These are phyloP conservation scores for Drosophila nr. perissopoda DNA, from an alignment of 2,888 invertebrate genomes.

Conservation along the genomic window DNA sequence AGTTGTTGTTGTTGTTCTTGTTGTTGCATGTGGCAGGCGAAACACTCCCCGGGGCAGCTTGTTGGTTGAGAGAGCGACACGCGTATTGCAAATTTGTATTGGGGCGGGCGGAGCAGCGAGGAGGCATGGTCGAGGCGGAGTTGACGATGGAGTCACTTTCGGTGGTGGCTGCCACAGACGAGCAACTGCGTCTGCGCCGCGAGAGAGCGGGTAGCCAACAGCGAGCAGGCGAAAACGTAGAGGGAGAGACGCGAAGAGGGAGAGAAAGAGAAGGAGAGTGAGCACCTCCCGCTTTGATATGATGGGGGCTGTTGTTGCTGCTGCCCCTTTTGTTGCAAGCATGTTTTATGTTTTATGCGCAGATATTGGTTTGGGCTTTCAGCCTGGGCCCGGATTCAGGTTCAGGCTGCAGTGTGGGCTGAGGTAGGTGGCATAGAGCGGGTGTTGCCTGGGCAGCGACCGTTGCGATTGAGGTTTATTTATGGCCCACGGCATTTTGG, in stretches of 20 bases:
- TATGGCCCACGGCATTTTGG: slow-evolving; percentile 78
- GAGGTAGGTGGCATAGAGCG: slow-evolving; percentile 16
- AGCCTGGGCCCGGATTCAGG: slow-evolving; percentile 1
- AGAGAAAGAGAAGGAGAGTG: neutral
- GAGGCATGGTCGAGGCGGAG: slow-evolving; percentile 58
- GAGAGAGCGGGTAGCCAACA: slow-evolving; percentile 42
- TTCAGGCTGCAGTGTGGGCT: slow-evolving; percentile 15
- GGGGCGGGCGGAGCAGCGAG: slow-evolving; percentile 13
- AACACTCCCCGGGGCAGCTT: slow-evolving; percentile 18
- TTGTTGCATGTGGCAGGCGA: slow-evolving; percentile 46
- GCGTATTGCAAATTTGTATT: slow-evolving; percentile 57
- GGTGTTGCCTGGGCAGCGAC: slow-evolving; percentile 52
- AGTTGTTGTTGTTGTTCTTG: slow-evolving; percentile 59
- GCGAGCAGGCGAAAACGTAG: neutral
- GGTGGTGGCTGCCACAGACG: slow-evolving; percentile 55
- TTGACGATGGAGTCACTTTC: slow-evolving; percentile 43
- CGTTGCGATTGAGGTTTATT: slow-evolving; percentile 75
- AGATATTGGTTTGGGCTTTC: slow-evolving; percentile 23
- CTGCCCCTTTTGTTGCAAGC: slow-evolving; percentile 45
- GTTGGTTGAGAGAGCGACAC: slow-evolving; percentile 72
- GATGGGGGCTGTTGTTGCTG: slow-evolving; percentile 7
- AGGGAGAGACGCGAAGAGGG: neutral
- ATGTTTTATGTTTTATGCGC: slow-evolving; percentile 58
- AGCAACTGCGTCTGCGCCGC: slow-evolving; percentile 69
- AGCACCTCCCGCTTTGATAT: slow-evolving; percentile 35